These are phyloP conservation scores for Choristoneura rosaceana DNA, from an alignment of 2,888 invertebrate species.

Conservation along the genomic window DNA sequence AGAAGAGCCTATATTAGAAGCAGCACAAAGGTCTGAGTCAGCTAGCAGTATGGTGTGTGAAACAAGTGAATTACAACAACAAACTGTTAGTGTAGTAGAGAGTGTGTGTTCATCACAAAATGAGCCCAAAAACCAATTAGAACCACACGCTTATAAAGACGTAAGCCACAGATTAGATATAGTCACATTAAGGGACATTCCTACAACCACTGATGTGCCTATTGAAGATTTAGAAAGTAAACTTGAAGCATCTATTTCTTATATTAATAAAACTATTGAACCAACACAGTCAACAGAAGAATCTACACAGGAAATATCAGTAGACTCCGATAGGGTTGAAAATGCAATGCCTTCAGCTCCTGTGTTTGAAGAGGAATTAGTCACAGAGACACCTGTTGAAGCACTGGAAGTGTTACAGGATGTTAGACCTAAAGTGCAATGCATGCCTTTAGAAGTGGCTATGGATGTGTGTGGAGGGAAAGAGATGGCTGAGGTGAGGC, in stretches of 20 bases:
- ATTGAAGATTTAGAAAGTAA: slow-evolving; percentile 48
- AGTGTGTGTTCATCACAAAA: slow-evolving; percentile 8
- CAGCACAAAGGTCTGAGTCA: slow-evolving; percentile 3
- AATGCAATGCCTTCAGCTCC: slow-evolving; percentile 70
- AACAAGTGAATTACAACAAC: slow-evolving; percentile 1
- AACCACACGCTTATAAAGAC: slow-evolving; percentile 47
- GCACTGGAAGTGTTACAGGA: slow-evolving; percentile 42
- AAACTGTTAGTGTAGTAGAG: slow-evolving; percentile 8
- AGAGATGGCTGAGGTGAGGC: slow-evolving; percentile 68
- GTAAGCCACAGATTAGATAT: slow-evolving; percentile 54
- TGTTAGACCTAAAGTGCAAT: slow-evolving; percentile 55
- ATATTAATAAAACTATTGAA: slow-evolving; percentile 34
- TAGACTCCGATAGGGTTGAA: slow-evolving; percentile 34
- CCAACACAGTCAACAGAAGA: slow-evolving; percentile 21
- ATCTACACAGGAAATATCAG: not conserved
- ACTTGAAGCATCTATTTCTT: slow-evolving; percentile 46
- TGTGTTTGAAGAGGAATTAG: slow-evolving; percentile 56
- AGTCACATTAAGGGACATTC: slow-evolving; percentile 48
- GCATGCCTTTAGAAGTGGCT: slow-evolving; percentile 71
- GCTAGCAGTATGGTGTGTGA: not conserved
- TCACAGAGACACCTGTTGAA: slow-evolving; percentile 33
- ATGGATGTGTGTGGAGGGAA: slow-evolving; percentile 65
- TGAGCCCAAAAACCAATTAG: not conserved
- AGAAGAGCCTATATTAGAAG: slow-evolving; percentile 5
- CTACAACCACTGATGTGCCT: slow-evolving; percentile 29